phyloP scores from a whole-genome alignment of 2,888 invertebrate genomes.

The Protula sp. region DNA sequence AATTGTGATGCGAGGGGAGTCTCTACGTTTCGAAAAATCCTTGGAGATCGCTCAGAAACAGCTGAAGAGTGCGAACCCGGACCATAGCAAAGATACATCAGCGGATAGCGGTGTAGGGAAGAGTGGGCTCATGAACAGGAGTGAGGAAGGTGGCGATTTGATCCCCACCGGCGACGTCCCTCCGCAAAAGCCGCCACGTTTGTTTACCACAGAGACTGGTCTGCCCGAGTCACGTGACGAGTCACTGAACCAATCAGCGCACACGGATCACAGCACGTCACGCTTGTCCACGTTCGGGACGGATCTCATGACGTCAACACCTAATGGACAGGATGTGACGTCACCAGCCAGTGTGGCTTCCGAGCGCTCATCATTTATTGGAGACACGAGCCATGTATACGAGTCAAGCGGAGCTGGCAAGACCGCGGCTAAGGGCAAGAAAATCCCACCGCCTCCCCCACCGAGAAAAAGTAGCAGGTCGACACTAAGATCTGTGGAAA shows the following conservation, averaged over 20 bases:
- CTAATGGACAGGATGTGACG: conserved; percentile 1
- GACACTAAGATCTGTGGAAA: neutral
- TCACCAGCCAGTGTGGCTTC: neutral
- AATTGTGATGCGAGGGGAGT: conserved; percentile 32
- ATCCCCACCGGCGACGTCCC: too few species aligned
- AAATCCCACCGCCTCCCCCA: conserved; percentile 48
- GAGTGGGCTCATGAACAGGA: neutral
- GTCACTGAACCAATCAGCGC: neutral
- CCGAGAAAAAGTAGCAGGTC: conserved; percentile 26
- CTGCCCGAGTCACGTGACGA: neutral
- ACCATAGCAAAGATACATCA: neutral
- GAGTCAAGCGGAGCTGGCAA: neutral
- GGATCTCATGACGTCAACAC: neutral
- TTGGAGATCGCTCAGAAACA: conserved; percentile 34
- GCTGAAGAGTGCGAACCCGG: conserved; percentile 2
- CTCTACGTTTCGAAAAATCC: conserved; percentile 40
- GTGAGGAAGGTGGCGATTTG: neutral
- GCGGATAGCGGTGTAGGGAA: neutral
- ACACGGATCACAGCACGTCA: neutral
- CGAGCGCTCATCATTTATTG: conserved; percentile 2
- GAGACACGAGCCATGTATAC: conserved; percentile 9
- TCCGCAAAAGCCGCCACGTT: too few species aligned
- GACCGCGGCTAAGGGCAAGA: conserved; percentile 23
- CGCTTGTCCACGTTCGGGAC: neutral
- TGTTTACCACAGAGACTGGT: neutral